Evolutionary conservation across 2,797 vertebrate species (phyloP), one percentile per base, ranked within the genome.

Genomic region (Triplophysa bombifrons): DNA sequence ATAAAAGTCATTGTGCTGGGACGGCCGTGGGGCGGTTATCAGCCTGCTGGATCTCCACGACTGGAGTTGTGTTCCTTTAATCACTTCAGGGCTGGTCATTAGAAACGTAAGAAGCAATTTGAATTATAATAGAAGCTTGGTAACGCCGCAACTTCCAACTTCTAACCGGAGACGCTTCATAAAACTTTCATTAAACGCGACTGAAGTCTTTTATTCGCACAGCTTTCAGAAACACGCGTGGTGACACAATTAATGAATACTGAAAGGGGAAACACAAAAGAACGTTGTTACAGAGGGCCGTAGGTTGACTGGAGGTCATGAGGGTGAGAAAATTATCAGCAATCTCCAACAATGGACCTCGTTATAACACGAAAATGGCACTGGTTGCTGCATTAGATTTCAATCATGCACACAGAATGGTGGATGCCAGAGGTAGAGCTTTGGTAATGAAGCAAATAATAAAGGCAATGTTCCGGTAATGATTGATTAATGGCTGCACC

Each of bases 401-500:
- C 51, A 69, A 73, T 80, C 69, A 60, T 71, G 74, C 56, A 66
- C 64, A 34, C 76, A 78, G 77, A 69, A 73, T 74, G 79, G 19
- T 61, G 56, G 20, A 60, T 72, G 74, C 72, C 67, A 76, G 79
- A 77, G 73, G 64, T 73, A 68, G 65, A 72, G 68, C 68, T 84
- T 61, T 68, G 41, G 64, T 55, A 83, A 82, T 78, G 76, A 78
- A 22, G 71, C 72, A 76, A 80, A 81, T 79, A 85, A 85, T 82
- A 80, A 50, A 72, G 63, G 41, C 66, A 64, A 66, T 61, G 82
- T 78, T 75, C 76, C 77, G 50, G 73, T 78, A 85, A 86, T 83
- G 80, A 78, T 58, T 75, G 83, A 83, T 82, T 85, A 84, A 85
- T 84, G 74, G 73, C 51, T 30, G 71, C 63, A 80, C 76, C 41